Conservation (phyloP, 2,888 invertebrate genomes). For the Dione vanillae region DNA sequence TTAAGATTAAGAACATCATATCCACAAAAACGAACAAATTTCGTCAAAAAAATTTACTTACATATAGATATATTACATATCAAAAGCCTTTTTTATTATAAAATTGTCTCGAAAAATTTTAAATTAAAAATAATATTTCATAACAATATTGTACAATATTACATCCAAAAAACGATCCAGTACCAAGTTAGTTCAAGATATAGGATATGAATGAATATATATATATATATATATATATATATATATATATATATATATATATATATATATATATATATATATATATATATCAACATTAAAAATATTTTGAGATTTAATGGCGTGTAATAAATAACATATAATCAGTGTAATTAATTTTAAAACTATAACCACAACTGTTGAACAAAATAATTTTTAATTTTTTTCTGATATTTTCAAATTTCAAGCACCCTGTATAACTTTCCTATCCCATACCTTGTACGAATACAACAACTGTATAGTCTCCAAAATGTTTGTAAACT, state of each 20-base stretch:
- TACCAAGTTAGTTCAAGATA: not conserved
- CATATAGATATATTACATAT: not conserved
- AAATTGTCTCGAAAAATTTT: no score
- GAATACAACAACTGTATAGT: not conserved
- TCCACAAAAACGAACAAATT: not conserved
- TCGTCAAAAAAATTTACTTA: not conserved
- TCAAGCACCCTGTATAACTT: not conserved
- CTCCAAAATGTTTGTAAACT: constrained; percentile 6
- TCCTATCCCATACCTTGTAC: not conserved
- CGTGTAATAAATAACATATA: no score
- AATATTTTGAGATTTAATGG: no score
- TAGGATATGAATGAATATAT: no score
- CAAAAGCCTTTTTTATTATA: not conserved
- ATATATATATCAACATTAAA: no score
- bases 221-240: no score
- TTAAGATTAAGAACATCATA: no score
- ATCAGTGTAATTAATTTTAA: no score
- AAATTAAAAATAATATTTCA: not conserved
- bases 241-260: no score
- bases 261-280: no score
- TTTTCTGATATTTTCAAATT: not conserved
- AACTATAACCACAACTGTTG: no score
- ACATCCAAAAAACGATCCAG: constrained; percentile 3
- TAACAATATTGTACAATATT: not conserved
- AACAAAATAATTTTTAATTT: no score